phyloP scores from a whole-genome alignment of 2,888 invertebrate species.

The Opisthograptis luteolata region DNA sequence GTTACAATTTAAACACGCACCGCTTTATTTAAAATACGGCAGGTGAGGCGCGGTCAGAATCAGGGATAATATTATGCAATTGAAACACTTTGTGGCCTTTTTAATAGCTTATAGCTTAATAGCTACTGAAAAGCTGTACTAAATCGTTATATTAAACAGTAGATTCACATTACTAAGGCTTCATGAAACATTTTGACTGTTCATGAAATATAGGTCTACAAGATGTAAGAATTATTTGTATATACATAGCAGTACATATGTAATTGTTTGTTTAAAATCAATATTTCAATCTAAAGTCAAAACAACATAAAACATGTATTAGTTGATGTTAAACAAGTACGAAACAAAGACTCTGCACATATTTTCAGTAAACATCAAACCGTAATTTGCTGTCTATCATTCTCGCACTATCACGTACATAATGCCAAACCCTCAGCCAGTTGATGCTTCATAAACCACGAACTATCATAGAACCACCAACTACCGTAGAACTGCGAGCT shows the following conservation, averaged over 20 bases:
- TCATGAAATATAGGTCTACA: too few species aligned
- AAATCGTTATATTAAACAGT: too few species aligned
- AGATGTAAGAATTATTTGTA: too few species aligned
- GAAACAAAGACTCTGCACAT: neutral
- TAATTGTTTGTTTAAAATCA: too few species aligned
- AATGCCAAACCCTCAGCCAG: constrained; percentile 19
- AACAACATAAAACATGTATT: too few species aligned
- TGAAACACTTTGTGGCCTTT: constrained; percentile 16
- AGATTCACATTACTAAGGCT: too few species aligned
- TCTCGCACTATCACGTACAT: constrained; percentile 30
- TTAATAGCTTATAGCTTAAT: too few species aligned
- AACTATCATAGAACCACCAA: constrained; percentile 5
- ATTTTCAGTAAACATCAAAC: constrained; percentile 15
- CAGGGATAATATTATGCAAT: constrained; percentile 21
- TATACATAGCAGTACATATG: too few species aligned
- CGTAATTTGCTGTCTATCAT: constrained; percentile 22
- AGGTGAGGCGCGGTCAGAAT: constrained; percentile 22
- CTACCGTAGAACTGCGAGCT: constrained; percentile 34
- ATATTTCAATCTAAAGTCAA: too few species aligned
- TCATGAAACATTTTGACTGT: too few species aligned
- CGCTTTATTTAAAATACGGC: constrained; percentile 29
- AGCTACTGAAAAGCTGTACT: constrained; percentile 9
- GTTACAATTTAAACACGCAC: constrained; percentile 33
- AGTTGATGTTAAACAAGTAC: neutral
- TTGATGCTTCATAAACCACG: constrained; percentile 11